Percentiles rank a stretch among this genome's conserved stretches.
Evolutionary conservation across 2,888 invertebrate genomes (phyloP).

Genomic region (Pristionchus japonicus): DNA sequence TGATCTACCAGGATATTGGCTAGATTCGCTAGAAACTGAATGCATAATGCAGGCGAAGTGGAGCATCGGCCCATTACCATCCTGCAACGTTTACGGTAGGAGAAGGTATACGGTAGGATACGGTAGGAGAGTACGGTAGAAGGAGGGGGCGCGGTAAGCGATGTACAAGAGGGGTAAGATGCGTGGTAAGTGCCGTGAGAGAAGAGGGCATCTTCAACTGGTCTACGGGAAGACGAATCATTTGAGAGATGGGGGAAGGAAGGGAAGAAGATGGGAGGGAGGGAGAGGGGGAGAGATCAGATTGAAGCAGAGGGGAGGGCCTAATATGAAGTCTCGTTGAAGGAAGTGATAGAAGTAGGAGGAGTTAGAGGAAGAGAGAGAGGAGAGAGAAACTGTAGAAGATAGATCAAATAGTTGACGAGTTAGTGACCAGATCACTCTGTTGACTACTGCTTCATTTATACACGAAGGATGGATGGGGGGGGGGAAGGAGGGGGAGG

Average conservation of each 20-base stretch:
- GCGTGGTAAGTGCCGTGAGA: constrained; percentile 20
- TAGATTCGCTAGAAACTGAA: constrained; percentile 58
- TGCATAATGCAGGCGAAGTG: constrained; percentile 56
- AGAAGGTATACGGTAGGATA: not conserved
- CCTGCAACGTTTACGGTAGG: not conserved
- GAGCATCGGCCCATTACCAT: constrained; percentile 56
- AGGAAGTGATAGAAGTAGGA: not conserved
- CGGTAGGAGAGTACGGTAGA: not conserved
- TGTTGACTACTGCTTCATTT: constrained; percentile 11
- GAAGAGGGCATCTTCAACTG: constrained; percentile 11
- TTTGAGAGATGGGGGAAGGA: constrained; percentile 36
- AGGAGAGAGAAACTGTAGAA: not conserved
- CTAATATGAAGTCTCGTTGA: not conserved
- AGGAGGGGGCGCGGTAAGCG: not conserved
- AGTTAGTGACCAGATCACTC: constrained; percentile 1
- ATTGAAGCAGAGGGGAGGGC: not conserved
- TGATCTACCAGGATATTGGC: constrained; percentile 58
- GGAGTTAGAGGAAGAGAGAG: not conserved
- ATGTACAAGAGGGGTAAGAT: constrained; percentile 8
- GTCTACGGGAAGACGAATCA: not conserved
- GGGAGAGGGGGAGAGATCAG: not conserved
- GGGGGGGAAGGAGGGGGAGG: no score
- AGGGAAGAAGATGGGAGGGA: constrained; percentile 35
- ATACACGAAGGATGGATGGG: not conserved
- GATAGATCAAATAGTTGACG: constrained; percentile 14